Conservation (phyloP, 2,888 invertebrate species). For the Andrena minutula region DNA sequence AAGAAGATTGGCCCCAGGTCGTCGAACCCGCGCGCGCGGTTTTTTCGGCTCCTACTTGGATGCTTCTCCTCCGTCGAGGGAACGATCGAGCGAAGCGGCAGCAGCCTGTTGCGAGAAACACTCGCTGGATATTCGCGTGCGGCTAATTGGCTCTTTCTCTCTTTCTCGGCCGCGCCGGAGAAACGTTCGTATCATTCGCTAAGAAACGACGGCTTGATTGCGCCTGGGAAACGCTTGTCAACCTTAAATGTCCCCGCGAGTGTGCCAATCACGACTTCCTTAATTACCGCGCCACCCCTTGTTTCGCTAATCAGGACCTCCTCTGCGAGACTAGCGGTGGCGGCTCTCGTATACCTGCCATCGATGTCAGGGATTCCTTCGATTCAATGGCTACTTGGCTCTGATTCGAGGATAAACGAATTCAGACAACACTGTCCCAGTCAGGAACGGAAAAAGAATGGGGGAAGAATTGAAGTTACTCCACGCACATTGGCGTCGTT, state of each 20-base stretch:
- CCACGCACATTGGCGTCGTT: conserved; percentile 23
- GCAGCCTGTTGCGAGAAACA: conserved; percentile 4
- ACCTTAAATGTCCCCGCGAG: conserved; percentile 29
- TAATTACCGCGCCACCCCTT: conserved; percentile 35
- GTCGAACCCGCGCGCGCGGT: conserved; percentile 36
- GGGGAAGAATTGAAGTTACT: background rate
- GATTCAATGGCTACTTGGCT: too few species aligned
- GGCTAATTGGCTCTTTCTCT: conserved; percentile 55
- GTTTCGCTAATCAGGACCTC: conserved; percentile 7
- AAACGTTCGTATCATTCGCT: conserved; percentile 29
- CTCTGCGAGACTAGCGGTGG: background rate
- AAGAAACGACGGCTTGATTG: conserved; percentile 44
- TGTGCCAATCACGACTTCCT: conserved; percentile 23
- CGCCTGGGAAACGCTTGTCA: conserved; percentile 51
- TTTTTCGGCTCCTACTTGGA: conserved; percentile 20
- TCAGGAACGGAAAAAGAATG: background rate
- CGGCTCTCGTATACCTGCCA: background rate
- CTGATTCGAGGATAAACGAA: background rate
- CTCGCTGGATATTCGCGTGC: conserved; percentile 57
- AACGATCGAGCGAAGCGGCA: conserved; percentile 7
- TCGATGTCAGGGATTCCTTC: too few species aligned
- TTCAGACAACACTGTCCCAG: background rate
- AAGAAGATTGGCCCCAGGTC: conserved; percentile 53
- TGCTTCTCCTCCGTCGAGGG: conserved; percentile 24
- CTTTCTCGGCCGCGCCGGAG: background rate